phyloP scores from a whole-genome alignment of 2,113 vertebrate genomes.

The Cyanoderma ruficeps region DNA sequence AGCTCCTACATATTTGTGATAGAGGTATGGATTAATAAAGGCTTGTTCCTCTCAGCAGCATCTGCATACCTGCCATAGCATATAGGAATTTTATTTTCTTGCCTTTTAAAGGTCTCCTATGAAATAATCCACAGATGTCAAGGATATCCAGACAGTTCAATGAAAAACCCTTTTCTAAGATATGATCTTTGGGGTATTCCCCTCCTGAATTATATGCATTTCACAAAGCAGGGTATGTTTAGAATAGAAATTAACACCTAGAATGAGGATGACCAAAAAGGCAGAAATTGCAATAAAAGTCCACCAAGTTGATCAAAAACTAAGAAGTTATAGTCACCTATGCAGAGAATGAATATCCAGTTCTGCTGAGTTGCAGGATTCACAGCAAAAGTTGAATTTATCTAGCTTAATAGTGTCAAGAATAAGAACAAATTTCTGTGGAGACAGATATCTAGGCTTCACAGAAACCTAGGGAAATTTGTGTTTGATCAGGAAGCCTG shows the following conservation, averaged over 20 bases:
- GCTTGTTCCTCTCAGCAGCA: accelerated
- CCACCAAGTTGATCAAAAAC: not conserved
- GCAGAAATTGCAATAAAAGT: not conserved
- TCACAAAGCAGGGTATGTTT: not conserved
- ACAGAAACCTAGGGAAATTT: not conserved
- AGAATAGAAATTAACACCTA: not conserved
- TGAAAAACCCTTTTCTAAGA: not conserved
- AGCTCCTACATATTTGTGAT: not conserved
- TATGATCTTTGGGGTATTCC: not conserved
- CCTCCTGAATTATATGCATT: not conserved
- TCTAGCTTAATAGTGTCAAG: not conserved
- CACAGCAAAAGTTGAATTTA: not conserved
- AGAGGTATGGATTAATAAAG: not conserved
- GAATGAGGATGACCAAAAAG: not conserved
- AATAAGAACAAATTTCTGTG: not conserved
- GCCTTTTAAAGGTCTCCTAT: not conserved
- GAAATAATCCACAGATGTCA: not conserved
- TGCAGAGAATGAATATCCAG: not conserved
- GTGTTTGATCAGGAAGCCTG: not conserved
- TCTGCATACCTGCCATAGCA: not conserved
- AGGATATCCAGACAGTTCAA: accelerated
- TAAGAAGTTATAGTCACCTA: not conserved
- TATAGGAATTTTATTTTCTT: not conserved
- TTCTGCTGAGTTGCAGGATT: not conserved
- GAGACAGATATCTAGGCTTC: not conserved